These are phyloP conservation scores for Drosophila guanche DNA, from an alignment of 1,140 invertebrate species.

Conservation along the genomic window DNA sequence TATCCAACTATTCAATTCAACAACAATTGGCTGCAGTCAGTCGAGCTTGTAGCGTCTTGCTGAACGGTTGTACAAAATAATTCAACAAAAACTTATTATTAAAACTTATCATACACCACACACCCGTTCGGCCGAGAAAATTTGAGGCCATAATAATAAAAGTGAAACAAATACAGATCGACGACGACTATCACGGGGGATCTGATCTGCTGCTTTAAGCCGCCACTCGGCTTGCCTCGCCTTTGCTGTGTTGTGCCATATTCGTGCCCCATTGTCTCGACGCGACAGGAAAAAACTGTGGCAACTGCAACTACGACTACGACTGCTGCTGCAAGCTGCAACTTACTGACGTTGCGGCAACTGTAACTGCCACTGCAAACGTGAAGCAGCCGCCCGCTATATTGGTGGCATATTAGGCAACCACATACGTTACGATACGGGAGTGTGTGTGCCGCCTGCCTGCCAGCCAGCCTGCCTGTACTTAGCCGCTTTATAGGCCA, in stretches of 20 bases:
- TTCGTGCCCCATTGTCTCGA: constrained; percentile 58
- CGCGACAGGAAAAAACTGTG: constrained; percentile 7
- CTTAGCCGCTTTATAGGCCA: constrained; percentile 62
- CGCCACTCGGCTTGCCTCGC: too few relatives aligned
- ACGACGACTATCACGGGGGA: constrained; percentile 1
- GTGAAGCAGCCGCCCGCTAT: constrained; percentile 66
- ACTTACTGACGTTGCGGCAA: constrained; percentile 1
- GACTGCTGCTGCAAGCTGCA: constrained; percentile 11
- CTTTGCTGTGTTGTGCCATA: constrained; percentile 45
- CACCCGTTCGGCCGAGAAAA: constrained; percentile 15
- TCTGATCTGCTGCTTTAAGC: too few relatives aligned
- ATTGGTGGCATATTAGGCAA: constrained; percentile 71
- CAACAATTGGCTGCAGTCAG: constrained; percentile 68
- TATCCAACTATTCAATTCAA: constrained; percentile 57
- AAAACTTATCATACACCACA: constrained; percentile 10
- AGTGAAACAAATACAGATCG: constrained; percentile 35
- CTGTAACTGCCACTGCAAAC: constrained; percentile 37
- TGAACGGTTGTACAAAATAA: constrained; percentile 52
- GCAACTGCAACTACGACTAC: constrained; percentile 17
- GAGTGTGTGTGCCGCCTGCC: too few relatives aligned
- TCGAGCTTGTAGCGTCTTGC: constrained; percentile 65
- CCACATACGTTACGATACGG: constrained; percentile 15
- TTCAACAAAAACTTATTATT: neutral
- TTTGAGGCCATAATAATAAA: constrained; percentile 52
- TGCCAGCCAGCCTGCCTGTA: neutral